Evolutionary conservation across 2,113 vertebrate genomes (phyloP).

Genomic region (Hypomesus transpacificus): DNA sequence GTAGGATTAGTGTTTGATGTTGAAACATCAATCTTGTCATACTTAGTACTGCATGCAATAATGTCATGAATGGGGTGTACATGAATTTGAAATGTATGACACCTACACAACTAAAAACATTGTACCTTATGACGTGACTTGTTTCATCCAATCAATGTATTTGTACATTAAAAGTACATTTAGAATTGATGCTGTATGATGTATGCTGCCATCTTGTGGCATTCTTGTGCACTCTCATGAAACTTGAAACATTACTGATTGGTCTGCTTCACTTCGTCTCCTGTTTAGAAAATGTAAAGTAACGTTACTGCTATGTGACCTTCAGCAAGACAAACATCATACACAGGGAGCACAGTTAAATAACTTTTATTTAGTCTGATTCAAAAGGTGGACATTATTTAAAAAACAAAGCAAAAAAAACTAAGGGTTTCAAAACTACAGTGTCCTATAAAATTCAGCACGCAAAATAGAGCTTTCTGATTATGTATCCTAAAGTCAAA

Average conservation of each 20-base stretch:
- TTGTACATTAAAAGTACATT: background rate
- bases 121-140: no score
- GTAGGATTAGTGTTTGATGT: conserved; percentile 8
- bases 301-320: no score
- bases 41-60: conserved; percentile 8
- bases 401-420: conserved; percentile 53
- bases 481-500: conserved; percentile 58
- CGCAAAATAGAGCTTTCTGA: conserved; percentile 73
- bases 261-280: no score
- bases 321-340: conserved; percentile 1
- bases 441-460: conserved; percentile 72
- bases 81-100: no score
- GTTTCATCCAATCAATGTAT: background rate
- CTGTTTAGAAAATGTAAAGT: no score
- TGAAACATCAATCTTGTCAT: conserved; percentile 9
- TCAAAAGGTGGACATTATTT: conserved; percentile 62
- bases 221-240: background rate
- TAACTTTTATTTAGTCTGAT: conserved; percentile 59
- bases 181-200: conserved; percentile 6
- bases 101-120: no score
- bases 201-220: conserved; percentile 60
- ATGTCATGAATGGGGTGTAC: no score
- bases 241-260: no score
- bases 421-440: conserved; percentile 57
- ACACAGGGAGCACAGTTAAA: conserved; percentile 32